These are phyloP conservation scores for Meteorus sp. DNA, from an alignment of 1,140 invertebrate genomes.

Conservation along the genomic window DNA sequence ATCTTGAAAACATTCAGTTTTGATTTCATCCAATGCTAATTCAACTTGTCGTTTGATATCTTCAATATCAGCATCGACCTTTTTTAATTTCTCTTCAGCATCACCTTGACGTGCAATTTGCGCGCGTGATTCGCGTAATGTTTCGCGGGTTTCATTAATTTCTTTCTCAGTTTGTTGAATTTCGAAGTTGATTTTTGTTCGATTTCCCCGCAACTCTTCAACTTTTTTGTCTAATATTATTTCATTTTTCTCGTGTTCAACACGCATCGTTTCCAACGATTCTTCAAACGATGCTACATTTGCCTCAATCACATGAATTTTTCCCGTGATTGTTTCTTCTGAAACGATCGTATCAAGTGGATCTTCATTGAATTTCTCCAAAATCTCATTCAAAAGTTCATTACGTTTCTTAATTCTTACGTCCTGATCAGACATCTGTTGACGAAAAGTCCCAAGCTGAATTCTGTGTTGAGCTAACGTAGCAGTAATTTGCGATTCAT, in stretches of 20 bases:
- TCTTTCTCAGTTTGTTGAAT: conserved; percentile 16
- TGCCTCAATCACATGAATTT: conserved; percentile 3
- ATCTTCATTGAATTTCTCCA: conserved; percentile 38
- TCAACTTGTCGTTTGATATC: conserved; percentile 39
- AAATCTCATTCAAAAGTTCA: conserved; percentile 35
- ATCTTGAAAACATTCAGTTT: conserved; percentile 43
- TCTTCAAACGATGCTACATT: conserved; percentile 1
- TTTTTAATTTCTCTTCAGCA: conserved; percentile 49
- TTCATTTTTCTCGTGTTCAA: conserved; percentile 45
- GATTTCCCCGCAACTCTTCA: conserved; percentile 47
- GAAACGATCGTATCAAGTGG: conserved; percentile 28
- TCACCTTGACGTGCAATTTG: conserved; percentile 43
- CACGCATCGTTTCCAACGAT: not conserved
- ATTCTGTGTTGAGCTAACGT: conserved; percentile 38
- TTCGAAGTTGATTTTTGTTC: conserved; percentile 16
- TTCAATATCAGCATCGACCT: conserved; percentile 47
- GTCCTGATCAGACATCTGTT: conserved; percentile 44
- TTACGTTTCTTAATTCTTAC: conserved; percentile 39
- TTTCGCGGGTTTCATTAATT: not conserved
- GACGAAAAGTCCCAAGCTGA: conserved; percentile 38
- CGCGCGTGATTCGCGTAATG: not conserved
- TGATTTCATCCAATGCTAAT: conserved; percentile 35
- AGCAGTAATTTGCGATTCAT: conserved; percentile 33
- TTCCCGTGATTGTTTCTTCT: conserved; percentile 37
- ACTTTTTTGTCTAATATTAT: conserved; percentile 49